Evolutionary conservation across 2,888 invertebrate species (phyloP).

Genomic region (Eilema depressum): DNA sequence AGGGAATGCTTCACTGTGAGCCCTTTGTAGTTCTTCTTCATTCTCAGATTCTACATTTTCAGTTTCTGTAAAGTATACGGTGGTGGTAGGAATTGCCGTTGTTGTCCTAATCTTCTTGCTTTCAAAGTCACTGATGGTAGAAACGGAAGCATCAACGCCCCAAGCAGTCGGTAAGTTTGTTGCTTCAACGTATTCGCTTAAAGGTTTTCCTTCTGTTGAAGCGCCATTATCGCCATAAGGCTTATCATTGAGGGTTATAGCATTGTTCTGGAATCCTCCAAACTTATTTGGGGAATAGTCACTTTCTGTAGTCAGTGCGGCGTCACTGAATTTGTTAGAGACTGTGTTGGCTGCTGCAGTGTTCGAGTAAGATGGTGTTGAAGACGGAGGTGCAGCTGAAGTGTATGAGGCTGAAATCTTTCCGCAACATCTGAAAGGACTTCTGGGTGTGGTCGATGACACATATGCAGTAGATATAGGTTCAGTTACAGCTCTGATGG

Average conservation of each 20-base stretch:
- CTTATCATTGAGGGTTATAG: constrained; percentile 61
- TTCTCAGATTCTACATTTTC: constrained; percentile 84
- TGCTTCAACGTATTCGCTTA: constrained; percentile 79
- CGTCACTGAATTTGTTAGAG: constrained; percentile 60
- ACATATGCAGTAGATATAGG: constrained; percentile 57
- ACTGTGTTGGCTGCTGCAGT: constrained; percentile 69
- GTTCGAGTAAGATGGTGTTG: constrained; percentile 79
- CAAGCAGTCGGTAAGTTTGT: constrained; percentile 80
- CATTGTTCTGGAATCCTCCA: constrained; percentile 82
- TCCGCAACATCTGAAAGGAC: constrained; percentile 77
- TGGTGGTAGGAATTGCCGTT: constrained; percentile 64
- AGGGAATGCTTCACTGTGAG: constrained; percentile 90
- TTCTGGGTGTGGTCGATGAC: constrained; percentile 64
- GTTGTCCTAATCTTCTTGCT: constrained; percentile 75
- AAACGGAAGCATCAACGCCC: constrained; percentile 74
- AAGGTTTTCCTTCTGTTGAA: constrained; percentile 78
- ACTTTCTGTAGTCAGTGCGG: constrained; percentile 65
- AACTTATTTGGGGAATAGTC: constrained; percentile 70
- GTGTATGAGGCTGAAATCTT: constrained; percentile 82
- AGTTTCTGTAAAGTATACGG: constrained; percentile 76
- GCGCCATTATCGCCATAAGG: constrained; percentile 82
- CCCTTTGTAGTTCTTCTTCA: constrained; percentile 89
- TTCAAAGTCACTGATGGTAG: constrained; percentile 73
- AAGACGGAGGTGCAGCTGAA: constrained; percentile 62
- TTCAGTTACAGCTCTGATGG: constrained; percentile 58